phyloP scores from a whole-genome alignment of 2,888 invertebrate genomes.

The Spodoptera littoralis region DNA sequence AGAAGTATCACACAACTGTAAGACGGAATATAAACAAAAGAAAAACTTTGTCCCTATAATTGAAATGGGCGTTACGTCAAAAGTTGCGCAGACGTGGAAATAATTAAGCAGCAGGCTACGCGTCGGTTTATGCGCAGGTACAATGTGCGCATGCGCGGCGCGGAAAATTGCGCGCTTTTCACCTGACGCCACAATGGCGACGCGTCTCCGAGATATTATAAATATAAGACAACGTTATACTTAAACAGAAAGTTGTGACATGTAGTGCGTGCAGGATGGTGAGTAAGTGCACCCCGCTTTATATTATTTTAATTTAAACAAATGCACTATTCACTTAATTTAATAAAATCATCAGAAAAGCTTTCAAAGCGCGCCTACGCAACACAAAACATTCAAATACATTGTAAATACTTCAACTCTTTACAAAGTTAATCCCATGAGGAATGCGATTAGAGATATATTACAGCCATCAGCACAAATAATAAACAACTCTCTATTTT shows the following conservation, averaged over 20 bases:
- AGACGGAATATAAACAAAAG: conserved; percentile 6
- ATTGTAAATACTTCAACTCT: too few species aligned
- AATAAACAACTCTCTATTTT: too few species aligned
- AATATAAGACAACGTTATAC: conserved; percentile 49
- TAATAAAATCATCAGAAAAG: too few species aligned
- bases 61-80: conserved; percentile 51
- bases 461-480: too few species aligned
- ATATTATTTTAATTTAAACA: background rate
- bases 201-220: conserved; percentile 51
- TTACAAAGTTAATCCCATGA: too few species aligned
- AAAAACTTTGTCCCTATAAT: conserved; percentile 17
- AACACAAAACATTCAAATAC: background rate
- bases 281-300: conserved; percentile 38
- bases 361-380: background rate
- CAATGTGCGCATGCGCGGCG: conserved; percentile 53
- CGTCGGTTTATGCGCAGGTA: conserved; percentile 46
- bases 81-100: conserved; percentile 67
- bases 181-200: conserved; percentile 54
- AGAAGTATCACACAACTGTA: background rate
- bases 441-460: too few species aligned
- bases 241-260: conserved; percentile 48
- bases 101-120: conserved; percentile 56
- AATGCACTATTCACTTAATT: too few species aligned
- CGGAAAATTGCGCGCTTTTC: conserved; percentile 70
- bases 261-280: conserved; percentile 56